Conservation (phyloP, 2,888 invertebrate genomes). For the Lasiommata megera region DNA sequence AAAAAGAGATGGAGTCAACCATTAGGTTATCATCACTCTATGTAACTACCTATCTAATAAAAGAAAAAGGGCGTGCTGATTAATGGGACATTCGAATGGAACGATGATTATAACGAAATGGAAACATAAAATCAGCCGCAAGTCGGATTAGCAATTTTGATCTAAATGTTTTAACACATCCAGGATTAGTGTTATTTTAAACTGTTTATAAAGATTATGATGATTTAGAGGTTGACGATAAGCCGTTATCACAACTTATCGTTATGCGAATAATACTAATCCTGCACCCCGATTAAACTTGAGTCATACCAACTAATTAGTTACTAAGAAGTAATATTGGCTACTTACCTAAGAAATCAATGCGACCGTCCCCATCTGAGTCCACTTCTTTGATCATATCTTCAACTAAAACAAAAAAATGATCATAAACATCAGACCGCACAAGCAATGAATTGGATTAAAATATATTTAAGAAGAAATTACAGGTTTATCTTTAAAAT, state of each 20-base stretch:
- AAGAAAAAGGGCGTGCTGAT: too few species aligned
- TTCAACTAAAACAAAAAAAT: constrained; percentile 85
- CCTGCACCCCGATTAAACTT: not conserved
- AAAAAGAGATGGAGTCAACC: too few species aligned
- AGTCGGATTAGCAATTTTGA: too few species aligned
- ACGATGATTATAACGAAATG: too few species aligned
- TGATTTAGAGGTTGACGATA: not conserved
- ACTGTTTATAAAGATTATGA: not conserved
- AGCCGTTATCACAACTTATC: not conserved
- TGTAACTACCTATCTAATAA: too few species aligned
- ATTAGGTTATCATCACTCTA: too few species aligned
- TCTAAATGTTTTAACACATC: not conserved
- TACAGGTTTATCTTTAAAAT: too few species aligned
- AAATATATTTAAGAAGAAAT: too few species aligned
- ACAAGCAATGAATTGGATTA: too few species aligned
- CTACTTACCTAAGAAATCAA: constrained; percentile 91
- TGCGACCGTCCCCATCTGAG: constrained; percentile 95
- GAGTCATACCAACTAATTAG: not conserved
- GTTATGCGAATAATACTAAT: not conserved
- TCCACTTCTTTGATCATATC: constrained; percentile 98
- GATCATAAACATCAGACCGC: too few species aligned
- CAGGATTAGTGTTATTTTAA: not conserved
- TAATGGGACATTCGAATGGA: not conserved
- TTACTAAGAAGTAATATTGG: not conserved
- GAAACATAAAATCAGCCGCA: too few species aligned